phyloP scores from a whole-genome alignment of 2,113 vertebrate genomes.

The Athene cunicularia region DNA sequence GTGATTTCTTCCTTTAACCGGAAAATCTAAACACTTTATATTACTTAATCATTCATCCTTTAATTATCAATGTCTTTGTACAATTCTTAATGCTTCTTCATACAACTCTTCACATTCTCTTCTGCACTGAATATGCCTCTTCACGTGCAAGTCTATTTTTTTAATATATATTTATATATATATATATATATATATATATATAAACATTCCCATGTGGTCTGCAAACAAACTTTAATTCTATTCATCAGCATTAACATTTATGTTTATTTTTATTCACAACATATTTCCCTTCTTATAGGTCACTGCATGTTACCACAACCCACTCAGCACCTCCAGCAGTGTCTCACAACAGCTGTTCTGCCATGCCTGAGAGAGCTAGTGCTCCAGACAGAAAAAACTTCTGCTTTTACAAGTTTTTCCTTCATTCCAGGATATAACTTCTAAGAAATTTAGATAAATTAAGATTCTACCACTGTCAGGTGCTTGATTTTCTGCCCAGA shows the following conservation, averaged over 20 bases:
- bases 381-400: neutral
- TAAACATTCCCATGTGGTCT: neutral
- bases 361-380: neutral
- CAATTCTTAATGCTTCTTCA: neutral
- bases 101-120: neutral
- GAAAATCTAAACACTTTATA: neutral
- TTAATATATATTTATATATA: neutral
- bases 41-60: neutral
- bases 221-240: neutral
- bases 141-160: neutral
- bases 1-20: neutral
- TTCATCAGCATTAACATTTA: neutral
- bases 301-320: neutral
- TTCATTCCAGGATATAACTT: neutral
- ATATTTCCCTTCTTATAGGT: neutral
- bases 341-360: slow-evolving; percentile 4
- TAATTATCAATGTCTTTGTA: neutral
- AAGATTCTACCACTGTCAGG: neutral
- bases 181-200: neutral
- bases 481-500: neutral
- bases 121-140: neutral
- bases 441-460: neutral
- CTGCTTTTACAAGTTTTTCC: neutral
- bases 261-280: neutral
- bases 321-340: neutral